Base-by-base conservation (phyloP, 1,140 invertebrate genomes). In the Cydia pomonella region DNA sequence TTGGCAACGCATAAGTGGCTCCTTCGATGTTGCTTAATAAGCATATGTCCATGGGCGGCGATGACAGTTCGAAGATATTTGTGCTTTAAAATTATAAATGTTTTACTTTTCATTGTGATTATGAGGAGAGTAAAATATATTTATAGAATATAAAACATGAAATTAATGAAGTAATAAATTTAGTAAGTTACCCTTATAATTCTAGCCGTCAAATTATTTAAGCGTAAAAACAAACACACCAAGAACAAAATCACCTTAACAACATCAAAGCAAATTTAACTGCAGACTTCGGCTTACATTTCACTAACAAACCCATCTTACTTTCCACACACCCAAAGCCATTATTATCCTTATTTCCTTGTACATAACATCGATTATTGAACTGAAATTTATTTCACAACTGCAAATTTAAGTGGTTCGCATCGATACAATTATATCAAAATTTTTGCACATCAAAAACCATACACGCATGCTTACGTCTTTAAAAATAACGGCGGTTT, bases 241-340 rank as follows among this genome's bases (percentile, higher is more conserved):
- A 12, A 23, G n/a, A 23, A 59, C 10, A 59, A 59, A 59, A 59
- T 59, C 53, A 59, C n/a, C 21, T 23, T 21, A 59, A 59, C n/a
- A 59, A 59, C 53, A 59, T 59, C 53, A 59, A 59, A 59, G 53
- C 50, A 59, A 59, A 59, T 59, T 50, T 50, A 50, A 59, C 53
- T 59, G 53, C 53, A 21, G 53, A 59, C 53, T 59, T 23, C 9
- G 53, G 18, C 21, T 59, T 23, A 59, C 2, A 59, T 59, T 59
- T 23, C 53, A 59, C 53, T 12, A 10, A 59, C 53, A 59, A 59
- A 59, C 53, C n/a, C 7, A 59, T 23, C 3, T 3, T 44, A n/a
- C 1, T 59, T 59, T 59, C 2, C 21, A 59, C 53, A 10, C 53
- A 23, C 9, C 2, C 21, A 23, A 23, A 59, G 5, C 7, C 0